A percentile compares a stretch with the other conserved stretches of the same genome.
phyloP scores from a whole-genome alignment of 2,797 vertebrate species.

The Scolopax bukidnonensis region DNA sequence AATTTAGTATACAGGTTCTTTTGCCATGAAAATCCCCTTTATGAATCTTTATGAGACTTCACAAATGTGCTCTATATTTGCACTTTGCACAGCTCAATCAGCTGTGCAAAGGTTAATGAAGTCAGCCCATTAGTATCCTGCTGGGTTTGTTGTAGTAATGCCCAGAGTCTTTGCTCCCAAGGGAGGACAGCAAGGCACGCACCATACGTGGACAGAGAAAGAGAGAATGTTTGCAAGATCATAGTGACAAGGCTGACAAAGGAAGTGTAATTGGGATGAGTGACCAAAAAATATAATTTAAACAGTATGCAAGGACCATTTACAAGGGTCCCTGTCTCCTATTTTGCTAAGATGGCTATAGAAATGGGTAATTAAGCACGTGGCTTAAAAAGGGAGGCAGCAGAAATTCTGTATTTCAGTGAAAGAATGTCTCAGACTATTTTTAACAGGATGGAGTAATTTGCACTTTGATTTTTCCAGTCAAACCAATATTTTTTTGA shows the following conservation, averaged over 20 bases:
- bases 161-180: background rate
- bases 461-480: background rate
- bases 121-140: constrained; percentile 7
- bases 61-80: background rate
- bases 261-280: background rate
- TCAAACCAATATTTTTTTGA: background rate
- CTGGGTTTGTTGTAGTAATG: background rate
- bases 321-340: background rate
- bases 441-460: background rate
- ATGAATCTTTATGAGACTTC: constrained; percentile 21
- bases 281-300: background rate
- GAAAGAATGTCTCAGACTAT: background rate
- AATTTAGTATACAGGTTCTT: background rate
- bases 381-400: background rate
- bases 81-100: background rate
- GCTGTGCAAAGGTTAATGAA: constrained; percentile 44
- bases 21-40: background rate
- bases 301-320: background rate
- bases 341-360: background rate
- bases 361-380: background rate
- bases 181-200: background rate
- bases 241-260: background rate
- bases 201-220: background rate
- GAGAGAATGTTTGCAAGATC: background rate
- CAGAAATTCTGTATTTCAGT: background rate